Conservation (phyloP, 1,140 invertebrate species). For the Lethocerus indicus region DNA sequence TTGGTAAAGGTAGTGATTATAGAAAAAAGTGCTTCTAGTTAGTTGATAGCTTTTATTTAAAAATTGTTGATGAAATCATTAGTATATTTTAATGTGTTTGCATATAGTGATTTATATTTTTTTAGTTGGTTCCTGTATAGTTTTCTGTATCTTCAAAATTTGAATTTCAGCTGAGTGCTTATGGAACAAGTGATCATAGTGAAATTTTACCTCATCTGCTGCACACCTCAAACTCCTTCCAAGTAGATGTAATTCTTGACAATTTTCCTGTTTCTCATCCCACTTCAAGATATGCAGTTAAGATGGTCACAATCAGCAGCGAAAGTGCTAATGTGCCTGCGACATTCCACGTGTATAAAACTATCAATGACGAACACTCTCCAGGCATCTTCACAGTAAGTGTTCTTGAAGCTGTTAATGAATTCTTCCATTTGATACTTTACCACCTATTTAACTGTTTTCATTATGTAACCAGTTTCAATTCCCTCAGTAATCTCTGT, state of each 20-base stretch:
- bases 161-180: constrained; percentile 30
- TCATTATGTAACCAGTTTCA: no score
- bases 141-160: no score
- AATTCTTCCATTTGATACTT: no score
- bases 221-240: constrained; percentile 41
- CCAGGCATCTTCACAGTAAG: constrained; percentile 50
- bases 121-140: no score
- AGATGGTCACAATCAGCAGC: constrained; percentile 30
- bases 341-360: constrained; percentile 30
- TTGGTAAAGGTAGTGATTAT: no score
- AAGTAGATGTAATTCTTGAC: constrained; percentile 39
- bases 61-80: no score
- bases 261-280: constrained; percentile 30
- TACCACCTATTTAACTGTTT: no score
- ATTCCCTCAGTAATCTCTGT: no score
- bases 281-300: constrained; percentile 38
- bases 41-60: no score
- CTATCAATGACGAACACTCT: constrained; percentile 51
- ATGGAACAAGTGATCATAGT: constrained; percentile 32
- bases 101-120: no score
- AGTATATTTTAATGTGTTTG: no score
- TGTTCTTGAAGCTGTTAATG: constrained; percentile 8
- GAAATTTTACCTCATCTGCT: constrained; percentile 36
- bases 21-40: no score
- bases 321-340: constrained; percentile 24